These are phyloP conservation scores for Trichogramma dendrolimi DNA, from an alignment of 2,888 invertebrate genomes.

Conservation along the genomic window DNA sequence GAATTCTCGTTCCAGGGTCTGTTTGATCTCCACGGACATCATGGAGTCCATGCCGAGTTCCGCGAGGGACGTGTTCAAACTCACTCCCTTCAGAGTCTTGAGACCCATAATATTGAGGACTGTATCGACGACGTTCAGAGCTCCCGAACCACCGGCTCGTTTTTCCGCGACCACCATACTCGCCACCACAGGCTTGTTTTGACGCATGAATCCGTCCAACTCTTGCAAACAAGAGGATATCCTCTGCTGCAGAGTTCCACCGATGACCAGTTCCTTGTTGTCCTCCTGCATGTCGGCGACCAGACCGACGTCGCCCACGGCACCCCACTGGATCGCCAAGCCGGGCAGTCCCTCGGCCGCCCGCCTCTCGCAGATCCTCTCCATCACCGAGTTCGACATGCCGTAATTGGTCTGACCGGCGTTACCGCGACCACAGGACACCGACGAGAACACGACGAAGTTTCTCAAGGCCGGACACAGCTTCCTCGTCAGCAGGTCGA, in stretches of 20 bases:
- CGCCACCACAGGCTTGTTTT: constrained; percentile 62
- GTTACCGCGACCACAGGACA: constrained; percentile 63
- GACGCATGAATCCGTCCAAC: constrained; percentile 69
- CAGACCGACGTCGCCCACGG: constrained; percentile 69
- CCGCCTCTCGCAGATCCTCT: constrained; percentile 58
- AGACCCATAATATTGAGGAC: constrained; percentile 60
- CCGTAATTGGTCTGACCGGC: constrained; percentile 66
- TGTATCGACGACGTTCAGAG: constrained; percentile 68
- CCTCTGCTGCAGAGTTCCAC: constrained; percentile 81
- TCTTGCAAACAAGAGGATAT: constrained; percentile 76
- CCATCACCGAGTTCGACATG: constrained; percentile 57
- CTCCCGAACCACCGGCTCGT: constrained; percentile 59
- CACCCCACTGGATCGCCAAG: constrained; percentile 64
- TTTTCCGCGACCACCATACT: constrained; percentile 88
- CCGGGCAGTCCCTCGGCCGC: constrained; percentile 54
- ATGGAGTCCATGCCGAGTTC: constrained; percentile 96
- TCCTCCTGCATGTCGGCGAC: constrained; percentile 75
- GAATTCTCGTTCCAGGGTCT: constrained; percentile 83
- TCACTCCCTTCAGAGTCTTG: constrained; percentile 60
- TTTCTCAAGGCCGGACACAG: constrained; percentile 52
- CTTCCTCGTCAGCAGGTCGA: constrained; percentile 57
- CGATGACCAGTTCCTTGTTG: constrained; percentile 65
- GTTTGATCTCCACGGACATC: constrained; percentile 95
- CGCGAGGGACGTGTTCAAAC: constrained; percentile 69
- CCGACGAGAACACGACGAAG: constrained; percentile 65